Evolutionary conservation across 1,140 invertebrate genomes (phyloP).

Genomic region (Leptinotarsa undecemlineata): DNA sequence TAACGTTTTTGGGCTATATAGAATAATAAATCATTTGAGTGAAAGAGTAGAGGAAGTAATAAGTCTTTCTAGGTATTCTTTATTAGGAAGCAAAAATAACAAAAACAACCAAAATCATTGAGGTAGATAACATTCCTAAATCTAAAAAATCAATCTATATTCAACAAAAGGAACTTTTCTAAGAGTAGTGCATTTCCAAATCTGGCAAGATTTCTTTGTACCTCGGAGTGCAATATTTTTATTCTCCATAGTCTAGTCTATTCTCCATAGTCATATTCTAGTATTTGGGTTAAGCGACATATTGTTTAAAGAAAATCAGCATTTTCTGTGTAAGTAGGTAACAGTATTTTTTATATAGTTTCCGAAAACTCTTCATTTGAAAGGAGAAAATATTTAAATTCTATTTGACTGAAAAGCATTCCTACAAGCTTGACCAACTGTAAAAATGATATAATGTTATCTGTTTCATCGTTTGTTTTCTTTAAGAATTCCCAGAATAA

Average conservation of each 20-base stretch:
- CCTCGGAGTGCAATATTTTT: not conserved
- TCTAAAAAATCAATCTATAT: not conserved
- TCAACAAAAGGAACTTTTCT: conserved; percentile 1
- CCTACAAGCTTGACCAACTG: no score
- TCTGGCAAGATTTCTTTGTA: not conserved
- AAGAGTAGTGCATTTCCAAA: not conserved
- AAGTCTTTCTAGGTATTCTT: not conserved
- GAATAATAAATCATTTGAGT: not conserved
- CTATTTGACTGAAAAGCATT: no score
- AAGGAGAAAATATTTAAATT: no score
- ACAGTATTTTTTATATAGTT: no score
- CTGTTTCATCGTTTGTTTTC: no score
- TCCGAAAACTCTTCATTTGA: no score
- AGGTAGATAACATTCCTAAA: conserved; percentile 8
- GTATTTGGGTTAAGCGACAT: not conserved
- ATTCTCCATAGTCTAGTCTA: not conserved
- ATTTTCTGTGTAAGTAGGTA: no score
- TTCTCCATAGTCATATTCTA: not conserved
- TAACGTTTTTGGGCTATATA: not conserved
- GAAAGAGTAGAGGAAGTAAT: not conserved
- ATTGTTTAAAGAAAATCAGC: no score
- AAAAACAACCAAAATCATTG: not conserved
- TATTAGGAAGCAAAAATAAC: not conserved
- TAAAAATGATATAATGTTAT: no score
- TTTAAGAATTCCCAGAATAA: no score